Conservation (phyloP, 2,797 vertebrate species). For the Nyctibius grandis region DNA sequence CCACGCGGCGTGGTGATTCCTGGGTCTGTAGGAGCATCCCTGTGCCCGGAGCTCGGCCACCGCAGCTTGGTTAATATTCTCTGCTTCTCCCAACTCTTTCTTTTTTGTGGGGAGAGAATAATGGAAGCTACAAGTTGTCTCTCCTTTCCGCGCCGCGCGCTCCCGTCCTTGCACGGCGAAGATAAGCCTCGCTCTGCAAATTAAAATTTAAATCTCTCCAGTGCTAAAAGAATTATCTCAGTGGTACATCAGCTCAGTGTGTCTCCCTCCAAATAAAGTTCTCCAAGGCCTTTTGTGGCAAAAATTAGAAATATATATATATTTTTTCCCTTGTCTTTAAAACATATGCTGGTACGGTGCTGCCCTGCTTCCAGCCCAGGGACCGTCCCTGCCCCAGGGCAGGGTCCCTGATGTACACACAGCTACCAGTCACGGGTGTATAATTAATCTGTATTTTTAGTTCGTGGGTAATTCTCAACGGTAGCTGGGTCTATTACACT, state of each 20-base stretch:
- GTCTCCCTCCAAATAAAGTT: not conserved
- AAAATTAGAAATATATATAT: not conserved
- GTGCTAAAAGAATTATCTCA: constrained; percentile 8
- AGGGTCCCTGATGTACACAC: not conserved
- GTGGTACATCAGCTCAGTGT: not conserved
- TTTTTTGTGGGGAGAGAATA: not conserved
- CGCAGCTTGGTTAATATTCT: not conserved
- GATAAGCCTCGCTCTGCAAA: not conserved
- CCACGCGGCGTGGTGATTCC: not conserved
- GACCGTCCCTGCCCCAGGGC: not conserved
- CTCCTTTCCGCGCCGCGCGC: not conserved
- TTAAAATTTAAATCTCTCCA: not conserved
- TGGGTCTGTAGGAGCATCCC: not conserved
- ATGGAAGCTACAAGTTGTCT: not conserved
- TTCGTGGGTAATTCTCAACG: constrained; percentile 69
- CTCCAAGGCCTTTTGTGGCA: not conserved
- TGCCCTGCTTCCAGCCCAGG: not conserved
- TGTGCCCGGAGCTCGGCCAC: fast-evolving
- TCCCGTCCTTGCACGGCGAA: not conserved
- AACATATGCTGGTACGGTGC: not conserved
- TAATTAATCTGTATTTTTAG: constrained; percentile 73
- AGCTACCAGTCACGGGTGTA: constrained; percentile 11
- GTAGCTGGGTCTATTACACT: constrained; percentile 73
- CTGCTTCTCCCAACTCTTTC: not conserved
- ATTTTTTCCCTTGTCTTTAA: not conserved